Conservation (phyloP, 2,888 invertebrate genomes). For the Acleris holmiana region DNA sequence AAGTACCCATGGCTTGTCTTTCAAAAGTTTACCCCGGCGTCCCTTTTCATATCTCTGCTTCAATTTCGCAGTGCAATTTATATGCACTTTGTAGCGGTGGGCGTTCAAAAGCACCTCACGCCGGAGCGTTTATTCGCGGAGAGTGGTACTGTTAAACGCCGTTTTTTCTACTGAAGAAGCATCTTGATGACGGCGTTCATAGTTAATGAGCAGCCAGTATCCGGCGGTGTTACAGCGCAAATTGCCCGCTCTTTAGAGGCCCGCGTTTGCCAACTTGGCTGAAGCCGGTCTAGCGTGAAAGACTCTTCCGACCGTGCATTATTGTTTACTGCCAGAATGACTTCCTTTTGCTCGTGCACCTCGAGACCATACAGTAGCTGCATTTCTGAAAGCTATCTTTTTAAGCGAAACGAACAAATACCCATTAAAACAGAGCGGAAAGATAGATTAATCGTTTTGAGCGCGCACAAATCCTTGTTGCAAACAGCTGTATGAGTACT, state of each 20-base stretch:
- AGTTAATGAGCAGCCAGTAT: conserved; percentile 82
- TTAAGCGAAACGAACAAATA: conserved; percentile 49
- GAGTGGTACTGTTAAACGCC: conserved; percentile 75
- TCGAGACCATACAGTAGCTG: conserved; percentile 53
- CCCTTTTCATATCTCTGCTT: conserved; percentile 75
- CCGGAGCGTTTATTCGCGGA: conserved; percentile 68
- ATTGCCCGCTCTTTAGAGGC: conserved; percentile 75
- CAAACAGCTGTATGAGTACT: no score
- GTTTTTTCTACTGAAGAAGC: conserved; percentile 79
- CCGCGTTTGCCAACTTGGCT: conserved; percentile 70
- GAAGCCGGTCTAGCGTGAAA: conserved; percentile 69
- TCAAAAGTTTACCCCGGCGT: conserved; percentile 65
- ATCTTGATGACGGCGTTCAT: conserved; percentile 82
- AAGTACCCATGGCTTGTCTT: conserved; percentile 69
- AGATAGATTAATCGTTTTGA: conserved; percentile 54
- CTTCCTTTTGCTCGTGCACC: conserved; percentile 69
- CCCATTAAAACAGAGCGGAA: conserved; percentile 52
- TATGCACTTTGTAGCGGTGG: conserved; percentile 81
- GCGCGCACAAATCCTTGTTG: not conserved
- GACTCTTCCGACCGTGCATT: conserved; percentile 73
- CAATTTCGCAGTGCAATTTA: conserved; percentile 80
- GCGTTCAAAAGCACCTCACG: conserved; percentile 70
- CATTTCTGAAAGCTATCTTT: conserved; percentile 56
- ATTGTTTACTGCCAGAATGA: conserved; percentile 78
- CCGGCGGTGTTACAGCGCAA: conserved; percentile 74